Evolutionary conservation across 2,113 vertebrate genomes (phyloP).

Genomic region (Psittacula cyanocephala): DNA sequence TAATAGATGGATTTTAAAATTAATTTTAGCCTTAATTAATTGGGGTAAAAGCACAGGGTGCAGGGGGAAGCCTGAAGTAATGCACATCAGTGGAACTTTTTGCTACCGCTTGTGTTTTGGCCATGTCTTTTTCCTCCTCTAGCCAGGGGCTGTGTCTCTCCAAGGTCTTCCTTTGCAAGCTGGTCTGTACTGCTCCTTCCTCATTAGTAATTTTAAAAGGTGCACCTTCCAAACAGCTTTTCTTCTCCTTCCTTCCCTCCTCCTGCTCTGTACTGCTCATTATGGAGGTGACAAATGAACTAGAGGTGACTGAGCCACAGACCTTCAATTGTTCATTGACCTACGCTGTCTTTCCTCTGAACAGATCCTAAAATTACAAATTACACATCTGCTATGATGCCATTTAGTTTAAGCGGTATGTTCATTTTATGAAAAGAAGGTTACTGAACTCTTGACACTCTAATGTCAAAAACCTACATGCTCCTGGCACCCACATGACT

Average conservation of each 20-base stretch:
- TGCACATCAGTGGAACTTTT: not conserved
- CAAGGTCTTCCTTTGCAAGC: not conserved
- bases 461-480: not conserved
- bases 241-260: not conserved
- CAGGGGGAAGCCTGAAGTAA: not conserved
- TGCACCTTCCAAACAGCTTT: not conserved
- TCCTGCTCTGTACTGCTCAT: not conserved
- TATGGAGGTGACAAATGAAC: not conserved
- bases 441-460: not conserved
- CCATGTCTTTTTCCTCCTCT: not conserved
- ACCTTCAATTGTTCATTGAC: not conserved
- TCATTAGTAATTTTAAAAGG: not conserved
- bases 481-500: not conserved
- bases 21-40: not conserved
- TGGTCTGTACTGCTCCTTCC: not conserved
- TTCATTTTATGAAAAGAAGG: not conserved
- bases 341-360: not conserved
- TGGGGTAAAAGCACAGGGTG: not conserved
- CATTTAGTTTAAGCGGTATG: not conserved
- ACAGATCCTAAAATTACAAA: not conserved
- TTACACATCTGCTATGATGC: not conserved
- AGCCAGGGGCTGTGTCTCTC: not conserved
- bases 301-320: not conserved
- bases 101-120: accelerated
- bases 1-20: not conserved